phyloP scores from a whole-genome alignment of 2,113 vertebrate genomes.

The Kryptolebias marmoratus region DNA sequence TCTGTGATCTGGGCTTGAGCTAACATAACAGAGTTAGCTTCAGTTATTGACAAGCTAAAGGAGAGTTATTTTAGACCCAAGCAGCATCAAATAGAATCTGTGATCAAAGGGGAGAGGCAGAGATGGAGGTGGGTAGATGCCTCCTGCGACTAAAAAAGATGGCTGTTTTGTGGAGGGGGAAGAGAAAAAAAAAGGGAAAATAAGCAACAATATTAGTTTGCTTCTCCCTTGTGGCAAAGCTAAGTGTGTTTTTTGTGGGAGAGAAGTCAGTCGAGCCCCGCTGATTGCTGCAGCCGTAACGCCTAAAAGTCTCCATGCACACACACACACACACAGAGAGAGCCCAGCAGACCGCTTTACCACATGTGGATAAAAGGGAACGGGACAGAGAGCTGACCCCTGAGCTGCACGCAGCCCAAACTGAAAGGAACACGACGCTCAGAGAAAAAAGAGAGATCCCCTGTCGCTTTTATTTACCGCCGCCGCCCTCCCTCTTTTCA shows the following conservation, averaged over 20 bases:
- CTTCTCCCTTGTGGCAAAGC: conserved; percentile 68
- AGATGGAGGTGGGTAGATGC: conserved; percentile 70
- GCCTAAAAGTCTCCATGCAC: conserved; percentile 23
- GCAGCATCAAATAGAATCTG: conserved; percentile 80
- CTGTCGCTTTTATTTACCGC: conserved; percentile 85
- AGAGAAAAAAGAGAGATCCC: conserved; percentile 68
- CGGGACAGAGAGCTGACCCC: conserved; percentile 69
- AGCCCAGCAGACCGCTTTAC: conserved; percentile 64
- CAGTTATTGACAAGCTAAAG: conserved; percentile 72
- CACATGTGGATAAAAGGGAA: conserved; percentile 81
- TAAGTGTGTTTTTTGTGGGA: conserved; percentile 63
- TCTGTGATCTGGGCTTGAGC: conserved; percentile 49
- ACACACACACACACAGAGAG: conserved; percentile 33
- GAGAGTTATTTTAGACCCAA: conserved; percentile 69
- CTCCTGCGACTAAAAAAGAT: conserved; percentile 64
- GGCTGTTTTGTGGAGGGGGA: conserved; percentile 58
- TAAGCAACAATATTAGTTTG: conserved; percentile 62
- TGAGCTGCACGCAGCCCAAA: conserved; percentile 55
- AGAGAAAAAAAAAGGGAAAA: conserved; percentile 27
- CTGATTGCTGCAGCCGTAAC: conserved; percentile 44
- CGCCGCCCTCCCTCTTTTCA: conserved; percentile 80
- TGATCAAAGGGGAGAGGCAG: conserved; percentile 74
- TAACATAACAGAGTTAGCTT: conserved; percentile 70
- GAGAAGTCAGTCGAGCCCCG: conserved; percentile 63
- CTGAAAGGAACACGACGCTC: conserved; percentile 45